Evolutionary conservation across 2,113 vertebrate genomes (phyloP).

Genomic region (Erythrocercus mccallii): DNA sequence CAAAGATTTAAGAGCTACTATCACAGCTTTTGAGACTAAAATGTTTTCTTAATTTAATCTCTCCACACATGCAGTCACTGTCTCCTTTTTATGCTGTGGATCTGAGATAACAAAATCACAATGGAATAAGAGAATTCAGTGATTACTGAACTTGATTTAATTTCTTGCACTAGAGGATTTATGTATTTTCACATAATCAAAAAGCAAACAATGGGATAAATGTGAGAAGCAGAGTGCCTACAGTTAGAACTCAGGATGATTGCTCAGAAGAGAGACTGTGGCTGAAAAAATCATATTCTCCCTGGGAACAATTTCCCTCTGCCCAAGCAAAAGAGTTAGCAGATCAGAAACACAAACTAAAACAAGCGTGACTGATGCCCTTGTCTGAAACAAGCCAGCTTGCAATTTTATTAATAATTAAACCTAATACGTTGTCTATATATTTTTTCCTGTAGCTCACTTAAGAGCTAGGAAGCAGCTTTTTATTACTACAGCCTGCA

Average conservation of each 20-base stretch:
- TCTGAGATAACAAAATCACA: neutral
- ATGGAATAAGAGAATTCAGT: neutral
- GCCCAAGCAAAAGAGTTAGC: neutral
- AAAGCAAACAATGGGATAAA: neutral
- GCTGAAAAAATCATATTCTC: neutral
- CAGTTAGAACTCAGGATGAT: neutral
- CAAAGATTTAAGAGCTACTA: neutral
- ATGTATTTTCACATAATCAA: neutral
- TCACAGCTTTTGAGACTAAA: neutral
- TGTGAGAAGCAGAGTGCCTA: neutral
- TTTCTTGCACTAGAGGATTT: neutral
- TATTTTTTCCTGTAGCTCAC: neutral
- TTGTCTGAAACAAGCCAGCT: constrained; percentile 25
- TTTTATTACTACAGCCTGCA: neutral
- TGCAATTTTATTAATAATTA: neutral
- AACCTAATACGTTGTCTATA: neutral
- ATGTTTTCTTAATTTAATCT: neutral
- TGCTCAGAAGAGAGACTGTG: neutral
- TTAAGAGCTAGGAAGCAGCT: neutral
- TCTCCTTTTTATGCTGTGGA: neutral
- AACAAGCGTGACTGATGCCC: neutral
- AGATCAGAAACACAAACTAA: constrained; percentile 18
- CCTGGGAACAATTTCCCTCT: neutral
- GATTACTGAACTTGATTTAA: neutral
- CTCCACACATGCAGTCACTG: neutral